Conservation (phyloP, 2,113 vertebrate species). For the Oryzias melastigma region DNA sequence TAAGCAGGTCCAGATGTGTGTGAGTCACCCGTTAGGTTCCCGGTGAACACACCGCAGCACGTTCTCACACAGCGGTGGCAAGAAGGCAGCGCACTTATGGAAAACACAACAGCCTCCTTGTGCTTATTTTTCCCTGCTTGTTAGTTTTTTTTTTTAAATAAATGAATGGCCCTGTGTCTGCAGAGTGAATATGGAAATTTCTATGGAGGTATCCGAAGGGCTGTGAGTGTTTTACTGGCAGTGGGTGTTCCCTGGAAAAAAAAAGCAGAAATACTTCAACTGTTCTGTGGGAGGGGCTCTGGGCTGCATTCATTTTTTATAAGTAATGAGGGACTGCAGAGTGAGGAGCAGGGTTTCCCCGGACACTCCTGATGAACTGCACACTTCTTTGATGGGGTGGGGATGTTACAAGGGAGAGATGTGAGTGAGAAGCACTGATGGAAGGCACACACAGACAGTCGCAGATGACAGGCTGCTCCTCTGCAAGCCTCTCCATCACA, state of each 20-base stretch:
- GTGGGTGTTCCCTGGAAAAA: conserved; percentile 34
- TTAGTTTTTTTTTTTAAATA: conserved; percentile 36
- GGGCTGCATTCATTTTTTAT: conserved; percentile 44
- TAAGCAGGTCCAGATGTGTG: conserved; percentile 75
- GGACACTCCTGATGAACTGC: conserved; percentile 15
- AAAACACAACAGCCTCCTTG: conserved; percentile 56
- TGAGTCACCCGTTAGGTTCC: conserved; percentile 55
- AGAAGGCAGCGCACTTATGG: conserved; percentile 40
- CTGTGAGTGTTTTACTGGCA: conserved; percentile 24
- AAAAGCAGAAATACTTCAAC: conserved; percentile 39
- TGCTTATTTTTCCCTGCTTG: conserved; percentile 30
- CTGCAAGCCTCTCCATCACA: conserved; percentile 10
- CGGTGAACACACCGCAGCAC: conserved; percentile 29
- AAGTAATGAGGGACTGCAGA: conserved; percentile 55
- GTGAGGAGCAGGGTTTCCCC: conserved; percentile 34
- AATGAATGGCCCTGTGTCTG: conserved; percentile 57
- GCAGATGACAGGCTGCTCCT: conserved; percentile 40
- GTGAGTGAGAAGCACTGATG: conserved; percentile 36
- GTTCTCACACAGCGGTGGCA: conserved; percentile 28
- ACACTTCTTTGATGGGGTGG: conserved; percentile 13
- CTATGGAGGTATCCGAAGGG: conserved; percentile 30
- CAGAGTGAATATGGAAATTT: conserved; percentile 26
- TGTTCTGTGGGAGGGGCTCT: conserved; percentile 5
- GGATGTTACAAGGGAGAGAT: conserved; percentile 4
- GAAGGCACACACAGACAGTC: conserved; percentile 17